Evolutionary conservation across 37 sponge, comb jelly and placozoan genomes (phyloP), one percentile per base, ranked within the genome.

Genomic region (Eunapius fragilis): DNA sequence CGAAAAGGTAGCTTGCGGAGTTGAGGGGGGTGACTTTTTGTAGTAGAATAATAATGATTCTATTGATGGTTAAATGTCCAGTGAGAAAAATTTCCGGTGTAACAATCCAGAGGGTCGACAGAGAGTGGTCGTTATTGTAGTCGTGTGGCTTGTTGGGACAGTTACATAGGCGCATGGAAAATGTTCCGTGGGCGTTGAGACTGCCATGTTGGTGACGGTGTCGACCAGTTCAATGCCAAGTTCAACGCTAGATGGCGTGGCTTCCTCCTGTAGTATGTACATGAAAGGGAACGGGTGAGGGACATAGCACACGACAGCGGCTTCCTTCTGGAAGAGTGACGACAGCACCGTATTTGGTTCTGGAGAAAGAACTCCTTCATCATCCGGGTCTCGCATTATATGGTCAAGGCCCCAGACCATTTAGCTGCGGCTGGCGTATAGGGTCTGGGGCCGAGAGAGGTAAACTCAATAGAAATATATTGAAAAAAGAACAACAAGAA

Each of bases 101-200:
- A 85, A 14, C 37, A 3, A 38, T 89, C 76, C 47, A 80, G 31
- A 34, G 90, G 72, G 35, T 89, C 6, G 79, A 68, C 90, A 89
- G 47, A 75, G 35, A 23, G 90, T 67, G 34, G 36, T 73, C 26
- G 72, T 89, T 17, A 85, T 25, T 0, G 85, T 80, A n/a, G 73
- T 12, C n/a, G 85, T 80, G 68, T 32, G 75, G 30, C 28, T 6
- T 1, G 85, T 69, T 0, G 80, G 77, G 30, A 23, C 48, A 0
- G 73, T 41, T 19, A 89, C 67, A 9, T 50, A 74, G 14, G 71
- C n/a, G 34, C 77, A 82, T 3, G 76, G 76, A 35, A 78, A 38
- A 25, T 22, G 27, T 2, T 38, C 81, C 27, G 73, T 23, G 9
- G 67, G 33, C 2, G 68, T 28, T 5, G 76, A 37, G 24, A 82